phyloP scores from a whole-genome alignment of 2,113 vertebrate species.

The Aegithalos caudatus region DNA sequence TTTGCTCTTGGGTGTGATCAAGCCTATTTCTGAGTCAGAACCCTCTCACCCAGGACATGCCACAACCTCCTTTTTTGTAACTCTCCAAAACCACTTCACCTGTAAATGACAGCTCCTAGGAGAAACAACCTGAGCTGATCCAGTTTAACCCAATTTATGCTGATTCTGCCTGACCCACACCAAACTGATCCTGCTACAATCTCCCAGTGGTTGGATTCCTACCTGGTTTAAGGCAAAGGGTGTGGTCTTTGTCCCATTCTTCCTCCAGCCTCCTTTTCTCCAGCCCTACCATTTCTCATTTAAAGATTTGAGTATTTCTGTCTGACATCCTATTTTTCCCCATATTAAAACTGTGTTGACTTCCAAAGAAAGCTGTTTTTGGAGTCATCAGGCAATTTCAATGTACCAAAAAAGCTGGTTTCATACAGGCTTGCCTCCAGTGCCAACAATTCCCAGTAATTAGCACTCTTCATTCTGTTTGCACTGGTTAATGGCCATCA shows the following conservation, averaged over 20 bases:
- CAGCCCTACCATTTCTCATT: not conserved
- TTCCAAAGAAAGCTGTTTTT: not conserved
- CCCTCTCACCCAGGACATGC: not conserved
- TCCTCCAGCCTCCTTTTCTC: not conserved
- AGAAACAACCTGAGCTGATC: not conserved
- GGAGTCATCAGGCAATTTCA: not conserved
- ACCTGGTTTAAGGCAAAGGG: not conserved
- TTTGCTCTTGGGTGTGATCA: not conserved
- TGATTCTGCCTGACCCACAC: not conserved
- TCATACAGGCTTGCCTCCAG: not conserved
- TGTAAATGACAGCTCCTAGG: not conserved
- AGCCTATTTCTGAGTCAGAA: not conserved
- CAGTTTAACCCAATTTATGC: not conserved
- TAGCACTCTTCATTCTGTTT: not conserved
- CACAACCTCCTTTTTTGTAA: not conserved
- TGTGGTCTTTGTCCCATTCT: not conserved
- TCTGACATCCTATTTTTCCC: rapidly evolving
- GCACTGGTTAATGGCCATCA: not conserved
- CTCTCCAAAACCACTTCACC: not conserved
- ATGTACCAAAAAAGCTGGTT: rapidly evolving
- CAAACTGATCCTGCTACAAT: not conserved
- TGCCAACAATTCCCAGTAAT: not conserved
- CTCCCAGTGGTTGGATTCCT: not conserved
- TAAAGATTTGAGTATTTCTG: not conserved
- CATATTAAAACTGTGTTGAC: not conserved